phyloP scores from a whole-genome alignment of 2,797 vertebrate species.

The Enteromius anoplus region DNA sequence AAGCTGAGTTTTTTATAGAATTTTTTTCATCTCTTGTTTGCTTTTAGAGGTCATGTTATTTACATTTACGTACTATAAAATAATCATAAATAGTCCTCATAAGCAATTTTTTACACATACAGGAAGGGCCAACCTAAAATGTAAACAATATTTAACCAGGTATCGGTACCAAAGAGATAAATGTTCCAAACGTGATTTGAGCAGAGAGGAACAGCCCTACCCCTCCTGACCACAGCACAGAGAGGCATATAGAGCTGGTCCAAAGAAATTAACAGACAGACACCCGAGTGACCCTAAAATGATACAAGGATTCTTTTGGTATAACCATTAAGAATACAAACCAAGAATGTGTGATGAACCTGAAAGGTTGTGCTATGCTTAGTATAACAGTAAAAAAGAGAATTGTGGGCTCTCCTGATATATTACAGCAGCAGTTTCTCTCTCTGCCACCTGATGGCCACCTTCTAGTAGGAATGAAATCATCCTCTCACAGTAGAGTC shows the following conservation, averaged over 20 bases:
- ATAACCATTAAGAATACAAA: not conserved
- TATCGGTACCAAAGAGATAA: constrained; percentile 3
- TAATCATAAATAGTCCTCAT: constrained; percentile 11
- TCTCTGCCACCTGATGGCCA: constrained; percentile 86
- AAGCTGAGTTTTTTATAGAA: not conserved
- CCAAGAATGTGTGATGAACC: not conserved
- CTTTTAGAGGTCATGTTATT: constrained; percentile 1
- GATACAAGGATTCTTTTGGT: not conserved
- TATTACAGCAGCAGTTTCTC: constrained; percentile 72
- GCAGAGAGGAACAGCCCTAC: not conserved
- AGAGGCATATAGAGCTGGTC: not conserved
- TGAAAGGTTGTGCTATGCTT: not conserved
- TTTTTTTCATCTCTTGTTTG: not conserved
- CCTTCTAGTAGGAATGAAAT: constrained; percentile 72
- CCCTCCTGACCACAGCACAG: constrained; percentile 11
- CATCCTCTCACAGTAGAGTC: not conserved
- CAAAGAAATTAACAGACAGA: constrained; percentile 20
- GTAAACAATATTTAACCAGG: constrained; percentile 31
- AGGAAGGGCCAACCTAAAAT: constrained; percentile 33
- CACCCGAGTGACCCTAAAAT: not conserved
- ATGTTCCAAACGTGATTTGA: not conserved
- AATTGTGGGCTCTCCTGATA: not conserved
- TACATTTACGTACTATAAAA: constrained; percentile 4
- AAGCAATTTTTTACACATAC: not conserved
- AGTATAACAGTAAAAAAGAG: not conserved